Base-by-base conservation (phyloP, 2,113 vertebrate species). In the Picathartes gymnocephalus region DNA sequence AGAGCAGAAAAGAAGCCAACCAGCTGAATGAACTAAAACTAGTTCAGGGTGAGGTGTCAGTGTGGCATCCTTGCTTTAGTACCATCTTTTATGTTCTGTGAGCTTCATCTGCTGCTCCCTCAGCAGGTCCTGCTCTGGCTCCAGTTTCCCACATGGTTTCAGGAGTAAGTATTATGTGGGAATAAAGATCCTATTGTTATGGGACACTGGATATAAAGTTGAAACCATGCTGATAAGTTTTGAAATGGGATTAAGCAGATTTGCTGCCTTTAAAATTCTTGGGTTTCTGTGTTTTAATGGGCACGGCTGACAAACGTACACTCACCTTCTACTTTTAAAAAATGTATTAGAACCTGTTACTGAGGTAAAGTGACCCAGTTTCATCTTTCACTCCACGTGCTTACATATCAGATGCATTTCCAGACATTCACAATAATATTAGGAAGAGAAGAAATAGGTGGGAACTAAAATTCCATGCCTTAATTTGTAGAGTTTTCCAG, bases 91-190 rank as follows among this genome's bases (percentile, higher is more conserved):
- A 5, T 78, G 20, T 78, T 45, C 47, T 70, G 10, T 57, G 60
- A 66, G 81, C 50, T 93, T 92, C 45, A 10, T 76, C 88, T 88
- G 57, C 81, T 87, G 81, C 62, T 83, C 35, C 60, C 64, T 65
- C 89, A 90, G 94, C 77, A 87, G 87, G 60, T 82, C 62, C 79
- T 80, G 66, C 87, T 80, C 84, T 77, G 79, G 61, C 66, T 88
- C 84, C 58, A 27, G 30, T 87, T 72, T 80, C 66, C 77, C 62
- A 54, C 19, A 3, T 47, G 45, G 35, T 73, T 89, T 94, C 51
- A 47, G 23, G 57, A 95, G 81, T 76, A 81, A 91, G 64, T 83
- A 71, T 74, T 81, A 60, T 86, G 42, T 91, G 70, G 71, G 54
- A 92, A 85, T 88, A 89, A 87, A 96, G 79, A 54, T 39, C 4